Percentiles rank a stretch among this genome's conserved stretches.
phyloP scores from a whole-genome alignment of 2,888 invertebrate genomes.

The Euphydryas editha region DNA sequence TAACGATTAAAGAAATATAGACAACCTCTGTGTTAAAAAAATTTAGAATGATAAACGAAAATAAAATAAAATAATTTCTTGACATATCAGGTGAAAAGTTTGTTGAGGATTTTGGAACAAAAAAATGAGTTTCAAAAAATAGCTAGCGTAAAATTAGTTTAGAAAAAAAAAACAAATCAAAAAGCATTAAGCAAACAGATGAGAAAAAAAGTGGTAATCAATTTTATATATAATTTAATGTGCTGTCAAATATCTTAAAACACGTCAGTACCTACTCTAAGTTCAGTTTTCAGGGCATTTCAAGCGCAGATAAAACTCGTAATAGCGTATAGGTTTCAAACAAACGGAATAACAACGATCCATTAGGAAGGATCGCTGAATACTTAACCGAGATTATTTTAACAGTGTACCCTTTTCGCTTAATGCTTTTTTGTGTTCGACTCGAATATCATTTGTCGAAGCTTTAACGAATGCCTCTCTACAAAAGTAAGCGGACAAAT shows the following conservation, averaged over 20 bases:
- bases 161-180: too few species aligned
- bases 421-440: conserved; percentile 57
- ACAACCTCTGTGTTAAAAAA: too few species aligned
- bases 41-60: too few species aligned
- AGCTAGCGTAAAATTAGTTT: too few species aligned
- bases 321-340: conserved; percentile 25
- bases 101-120: too few species aligned
- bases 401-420: conserved; percentile 38
- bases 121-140: too few species aligned
- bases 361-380: conserved; percentile 41
- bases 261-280: conserved; percentile 9
- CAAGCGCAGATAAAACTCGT: conserved; percentile 21
- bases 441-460: conserved; percentile 78
- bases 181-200: too few species aligned
- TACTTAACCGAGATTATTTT: conserved; percentile 43
- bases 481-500: conserved; percentile 83
- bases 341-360: conserved; percentile 37
- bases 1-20: too few species aligned
- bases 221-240: too few species aligned
- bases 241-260: conserved; percentile 12
- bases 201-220: too few species aligned
- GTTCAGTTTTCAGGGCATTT: conserved; percentile 18
- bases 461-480: conserved; percentile 78
- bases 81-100: too few species aligned
- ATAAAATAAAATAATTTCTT: too few species aligned